Evolutionary conservation across 2,797 vertebrate genomes (phyloP).

Genomic region (Sebastes hopkinsi): DNA sequence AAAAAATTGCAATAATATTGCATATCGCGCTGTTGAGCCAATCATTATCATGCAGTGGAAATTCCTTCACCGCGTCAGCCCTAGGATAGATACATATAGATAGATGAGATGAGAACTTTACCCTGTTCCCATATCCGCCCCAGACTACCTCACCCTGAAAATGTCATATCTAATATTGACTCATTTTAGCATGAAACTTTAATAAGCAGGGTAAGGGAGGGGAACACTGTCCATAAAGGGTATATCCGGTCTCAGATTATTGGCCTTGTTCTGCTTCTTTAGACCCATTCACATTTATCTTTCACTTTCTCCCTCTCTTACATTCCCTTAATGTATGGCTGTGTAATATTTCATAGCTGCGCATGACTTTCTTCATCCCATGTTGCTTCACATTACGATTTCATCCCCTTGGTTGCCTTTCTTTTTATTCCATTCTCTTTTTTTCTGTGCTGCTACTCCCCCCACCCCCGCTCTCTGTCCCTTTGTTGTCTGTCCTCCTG

Average conservation of each 20-base stretch:
- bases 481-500: conserved; percentile 63
- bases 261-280: conserved; percentile 52
- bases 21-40: not conserved
- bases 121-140: conserved; percentile 67
- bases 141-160: conserved; percentile 70
- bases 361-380: conserved; percentile 16
- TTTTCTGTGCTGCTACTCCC: conserved; percentile 7
- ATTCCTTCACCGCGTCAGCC: not conserved
- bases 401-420: conserved; percentile 3
- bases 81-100: not conserved
- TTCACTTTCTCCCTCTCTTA: conserved; percentile 20
- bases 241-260: conserved; percentile 67
- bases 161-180: conserved; percentile 84
- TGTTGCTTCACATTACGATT: conserved; percentile 34
- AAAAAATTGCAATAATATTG: not conserved
- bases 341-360: conserved; percentile 43
- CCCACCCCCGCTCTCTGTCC: conserved; percentile 5
- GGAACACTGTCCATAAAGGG: conserved; percentile 69
- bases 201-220: conserved; percentile 79
- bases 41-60: too few species aligned
- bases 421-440: conserved; percentile 14
- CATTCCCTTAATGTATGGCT: conserved; percentile 34
- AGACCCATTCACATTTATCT: conserved; percentile 56
- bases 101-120: conserved; percentile 18
- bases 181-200: conserved; percentile 79